Conservation (phyloP, 2,888 invertebrate genomes). For the Drosophila nigricruria region DNA sequence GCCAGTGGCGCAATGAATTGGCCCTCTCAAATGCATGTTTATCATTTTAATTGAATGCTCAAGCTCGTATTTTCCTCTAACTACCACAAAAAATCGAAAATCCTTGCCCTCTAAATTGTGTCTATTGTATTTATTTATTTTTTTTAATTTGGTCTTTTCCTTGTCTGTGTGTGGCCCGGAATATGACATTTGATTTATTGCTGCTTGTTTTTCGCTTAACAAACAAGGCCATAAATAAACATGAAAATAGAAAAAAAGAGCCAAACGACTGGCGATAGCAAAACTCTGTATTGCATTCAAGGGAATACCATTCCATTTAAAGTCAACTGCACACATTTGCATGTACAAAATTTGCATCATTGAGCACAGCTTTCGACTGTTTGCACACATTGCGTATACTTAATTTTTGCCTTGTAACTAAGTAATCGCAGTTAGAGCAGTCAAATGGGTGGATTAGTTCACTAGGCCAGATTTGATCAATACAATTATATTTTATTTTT, state of each 20-base stretch:
- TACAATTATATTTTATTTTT: not conserved
- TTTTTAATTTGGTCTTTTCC: not conserved
- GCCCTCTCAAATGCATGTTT: constrained; percentile 53
- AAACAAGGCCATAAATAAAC: constrained; percentile 68
- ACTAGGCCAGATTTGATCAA: not conserved
- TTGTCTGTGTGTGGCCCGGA: constrained; percentile 38
- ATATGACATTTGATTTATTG: constrained; percentile 65
- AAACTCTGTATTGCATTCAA: constrained; percentile 21
- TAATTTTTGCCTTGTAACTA: constrained; percentile 34
- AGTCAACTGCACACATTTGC: constrained; percentile 14
- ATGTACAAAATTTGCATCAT: constrained; percentile 21
- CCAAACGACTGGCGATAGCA: constrained; percentile 35
- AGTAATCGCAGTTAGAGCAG: constrained; percentile 21
- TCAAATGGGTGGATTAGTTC: not conserved
- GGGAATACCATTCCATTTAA: constrained; percentile 23
- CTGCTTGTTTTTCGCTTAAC: constrained; percentile 59
- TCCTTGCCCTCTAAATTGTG: constrained; percentile 16
- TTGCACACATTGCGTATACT: constrained; percentile 59
- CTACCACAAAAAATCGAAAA: constrained; percentile 5
- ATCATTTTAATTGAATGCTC: constrained; percentile 61
- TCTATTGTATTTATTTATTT: constrained; percentile 6
- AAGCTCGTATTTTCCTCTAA: constrained; percentile 24
- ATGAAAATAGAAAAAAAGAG: constrained; percentile 12
- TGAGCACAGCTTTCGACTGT: constrained; percentile 24
- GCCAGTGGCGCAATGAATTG: constrained; percentile 32